Base-by-base conservation (phyloP, 2,113 vertebrate genomes). In the Pionites leucogaster region DNA sequence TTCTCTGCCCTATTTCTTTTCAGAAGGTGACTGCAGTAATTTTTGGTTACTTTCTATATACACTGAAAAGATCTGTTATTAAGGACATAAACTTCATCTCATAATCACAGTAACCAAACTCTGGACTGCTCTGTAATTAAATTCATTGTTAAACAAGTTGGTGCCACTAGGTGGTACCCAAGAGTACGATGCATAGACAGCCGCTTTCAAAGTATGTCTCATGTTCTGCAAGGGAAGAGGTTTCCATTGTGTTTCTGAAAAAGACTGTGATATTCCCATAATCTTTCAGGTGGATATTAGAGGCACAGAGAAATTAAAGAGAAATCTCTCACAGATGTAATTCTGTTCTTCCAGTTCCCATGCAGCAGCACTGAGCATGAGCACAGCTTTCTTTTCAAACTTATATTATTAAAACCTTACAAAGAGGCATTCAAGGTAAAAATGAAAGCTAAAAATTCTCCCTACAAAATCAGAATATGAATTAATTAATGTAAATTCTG, bases 81-180 rank as follows among this genome's bases (percentile, higher is more conserved):
- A 31, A 72, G 28, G 39, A 41, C 8, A 53, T 59, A n/a, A 80
- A 53, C 6, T 20, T 91, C 2, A 0, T 33, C 27, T 79, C 53
- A 41, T 17, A 83, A 53, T 81, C 41, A 11, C 2, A 0, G 41
- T 29, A 74, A 41, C 44, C 62, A 46, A 37, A 20, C 33, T 47
- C 35, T 13, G 35, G 24, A 37, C 31, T 13, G 29, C 24, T 77
- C 74, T 64, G 47, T 35, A 44, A 60, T 79, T 60, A 28, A 42
- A 44, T 64, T 39, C 65, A 11, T 77, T 33, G 8, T 82, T 82
- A 89, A 89, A 77, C 53, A 35, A 64, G 47, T 2, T 68, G 81
- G 74, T 95, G 83, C 94, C 95, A 95, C 93, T 95, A 97, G 96
- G 95, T 93, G 93, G 96, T 93, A 96, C 70, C 86, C 95, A 97